Evolutionary conservation across 2,888 invertebrate species (phyloP).

Genomic region (Hermodice carunculata): DNA sequence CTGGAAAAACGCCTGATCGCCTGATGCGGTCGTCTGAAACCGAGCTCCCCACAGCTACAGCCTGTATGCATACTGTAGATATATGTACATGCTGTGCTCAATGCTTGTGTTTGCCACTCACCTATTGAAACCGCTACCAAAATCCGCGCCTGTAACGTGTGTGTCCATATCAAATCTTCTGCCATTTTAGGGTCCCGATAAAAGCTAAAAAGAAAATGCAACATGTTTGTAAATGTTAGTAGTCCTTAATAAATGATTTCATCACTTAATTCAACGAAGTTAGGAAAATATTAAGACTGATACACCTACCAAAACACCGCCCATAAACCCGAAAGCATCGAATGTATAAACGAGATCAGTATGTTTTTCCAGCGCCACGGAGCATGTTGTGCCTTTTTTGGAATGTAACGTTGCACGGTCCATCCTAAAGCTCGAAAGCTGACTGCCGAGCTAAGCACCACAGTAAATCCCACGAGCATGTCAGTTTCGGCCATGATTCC

Average conservation of each 20-base stretch:
- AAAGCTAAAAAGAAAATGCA: conserved; percentile 67
- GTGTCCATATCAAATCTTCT: conserved; percentile 69
- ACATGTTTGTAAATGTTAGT: too few species aligned
- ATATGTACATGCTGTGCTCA: too few species aligned
- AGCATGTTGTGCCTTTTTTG: conserved; percentile 37
- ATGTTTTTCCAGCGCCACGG: conserved; percentile 57
- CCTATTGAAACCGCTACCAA: conserved; percentile 70
- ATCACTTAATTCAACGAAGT: too few species aligned
- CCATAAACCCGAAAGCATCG: conserved; percentile 46
- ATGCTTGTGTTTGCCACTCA: too few species aligned
- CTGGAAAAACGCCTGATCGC: too few species aligned
- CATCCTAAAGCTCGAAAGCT: conserved; percentile 1
- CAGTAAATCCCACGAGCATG: too few species aligned
- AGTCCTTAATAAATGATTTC: too few species aligned
- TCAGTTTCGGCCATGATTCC: too few species aligned
- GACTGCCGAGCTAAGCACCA: not conserved
- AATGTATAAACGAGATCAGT: conserved; percentile 51
- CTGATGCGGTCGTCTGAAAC: too few species aligned
- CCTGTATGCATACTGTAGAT: too few species aligned
- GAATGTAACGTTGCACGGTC: conserved; percentile 16
- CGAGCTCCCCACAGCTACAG: too few species aligned
- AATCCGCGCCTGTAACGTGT: conserved; percentile 63
- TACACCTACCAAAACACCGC: conserved; percentile 49
- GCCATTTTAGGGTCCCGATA: conserved; percentile 69
- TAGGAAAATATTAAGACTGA: too few species aligned